Evolutionary conservation across 2,888 invertebrate species (phyloP).

Genomic region (Sesia bembeciformis): DNA sequence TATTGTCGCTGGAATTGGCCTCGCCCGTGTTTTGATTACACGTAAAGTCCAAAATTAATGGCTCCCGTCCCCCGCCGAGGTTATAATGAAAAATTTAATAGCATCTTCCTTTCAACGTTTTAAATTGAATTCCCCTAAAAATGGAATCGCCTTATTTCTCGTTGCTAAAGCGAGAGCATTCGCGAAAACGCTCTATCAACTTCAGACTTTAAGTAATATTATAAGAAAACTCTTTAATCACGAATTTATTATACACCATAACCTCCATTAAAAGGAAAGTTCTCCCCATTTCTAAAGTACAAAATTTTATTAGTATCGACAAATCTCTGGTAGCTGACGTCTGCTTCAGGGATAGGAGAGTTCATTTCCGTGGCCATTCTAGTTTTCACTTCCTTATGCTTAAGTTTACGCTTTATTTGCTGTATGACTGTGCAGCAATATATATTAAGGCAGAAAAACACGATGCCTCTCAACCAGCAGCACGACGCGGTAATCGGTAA

Average conservation of each 20-base stretch:
- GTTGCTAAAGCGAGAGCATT: slow-evolving; percentile 11
- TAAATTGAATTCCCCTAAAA: slow-evolving; percentile 47
- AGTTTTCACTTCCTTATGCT: slow-evolving; percentile 25
- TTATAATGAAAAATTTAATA: slow-evolving; percentile 60
- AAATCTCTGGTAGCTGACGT: neutral
- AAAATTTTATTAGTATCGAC: neutral
- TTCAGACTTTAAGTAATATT: neutral
- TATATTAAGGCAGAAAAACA: slow-evolving; percentile 35
- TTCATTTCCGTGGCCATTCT: slow-evolving; percentile 9
- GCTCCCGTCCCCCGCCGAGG: slow-evolving; percentile 21
- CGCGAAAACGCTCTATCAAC: neutral
- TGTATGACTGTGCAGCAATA: slow-evolving; percentile 31
- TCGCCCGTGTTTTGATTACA: slow-evolving; percentile 39
- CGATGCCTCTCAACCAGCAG: slow-evolving; percentile 43
- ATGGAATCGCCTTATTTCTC: slow-evolving; percentile 27
- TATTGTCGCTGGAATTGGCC: slow-evolving; percentile 27
- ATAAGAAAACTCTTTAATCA: neutral
- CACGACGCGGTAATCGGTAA: slow-evolving; percentile 37
- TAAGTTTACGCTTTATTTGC: slow-evolving; percentile 20
- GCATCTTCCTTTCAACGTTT: slow-evolving; percentile 22
- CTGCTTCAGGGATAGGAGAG: neutral
- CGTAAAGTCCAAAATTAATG: slow-evolving; percentile 51
- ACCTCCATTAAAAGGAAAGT: neutral
- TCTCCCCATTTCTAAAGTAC: neutral
- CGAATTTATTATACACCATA: neutral